A percentile compares a stretch with the other conserved stretches of the same genome.
Evolutionary conservation across 2,797 vertebrate genomes (phyloP).

Genomic region (Merluccius polli): DNA sequence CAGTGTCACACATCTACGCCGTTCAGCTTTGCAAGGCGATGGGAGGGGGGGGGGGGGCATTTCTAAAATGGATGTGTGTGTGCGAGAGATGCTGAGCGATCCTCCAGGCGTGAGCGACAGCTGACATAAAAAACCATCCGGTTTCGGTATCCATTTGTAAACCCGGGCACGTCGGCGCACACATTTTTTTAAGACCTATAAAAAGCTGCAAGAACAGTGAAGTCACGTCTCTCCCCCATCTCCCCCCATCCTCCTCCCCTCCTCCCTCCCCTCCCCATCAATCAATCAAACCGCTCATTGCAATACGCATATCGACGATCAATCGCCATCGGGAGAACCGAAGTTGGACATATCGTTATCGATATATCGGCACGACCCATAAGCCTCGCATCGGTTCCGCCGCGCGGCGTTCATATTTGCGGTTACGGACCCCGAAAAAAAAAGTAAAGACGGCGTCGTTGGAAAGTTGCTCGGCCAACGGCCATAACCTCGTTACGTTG

Average conservation of each 20-base stretch:
- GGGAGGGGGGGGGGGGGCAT: no score
- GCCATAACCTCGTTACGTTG: neutral
- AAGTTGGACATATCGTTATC: neutral
- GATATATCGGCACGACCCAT: slow-evolving; percentile 1
- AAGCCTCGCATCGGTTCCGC: neutral
- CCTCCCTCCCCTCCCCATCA: neutral
- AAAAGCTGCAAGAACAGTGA: neutral
- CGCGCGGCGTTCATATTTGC: no score
- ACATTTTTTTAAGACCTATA: neutral
- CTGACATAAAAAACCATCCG: neutral
- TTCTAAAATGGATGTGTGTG: neutral
- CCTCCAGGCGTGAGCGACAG: neutral
- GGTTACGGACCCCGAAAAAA: no score
- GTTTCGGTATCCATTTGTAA: neutral
- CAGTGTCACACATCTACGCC: neutral
- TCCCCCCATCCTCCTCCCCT: neutral
- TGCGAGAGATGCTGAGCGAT: neutral
- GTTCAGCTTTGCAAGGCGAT: neutral
- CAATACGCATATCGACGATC: neutral
- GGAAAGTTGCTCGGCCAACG: slow-evolving; percentile 1
- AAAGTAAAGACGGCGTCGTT: slow-evolving; percentile 1
- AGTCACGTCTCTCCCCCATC: no score
- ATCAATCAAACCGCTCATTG: neutral
- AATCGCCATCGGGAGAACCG: neutral
- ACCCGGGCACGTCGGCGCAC: neutral